Evolutionary conservation across 2,797 vertebrate species (phyloP), one percentile per base, ranked within the genome.

Genomic region (Enteromius thamalakanensis): DNA sequence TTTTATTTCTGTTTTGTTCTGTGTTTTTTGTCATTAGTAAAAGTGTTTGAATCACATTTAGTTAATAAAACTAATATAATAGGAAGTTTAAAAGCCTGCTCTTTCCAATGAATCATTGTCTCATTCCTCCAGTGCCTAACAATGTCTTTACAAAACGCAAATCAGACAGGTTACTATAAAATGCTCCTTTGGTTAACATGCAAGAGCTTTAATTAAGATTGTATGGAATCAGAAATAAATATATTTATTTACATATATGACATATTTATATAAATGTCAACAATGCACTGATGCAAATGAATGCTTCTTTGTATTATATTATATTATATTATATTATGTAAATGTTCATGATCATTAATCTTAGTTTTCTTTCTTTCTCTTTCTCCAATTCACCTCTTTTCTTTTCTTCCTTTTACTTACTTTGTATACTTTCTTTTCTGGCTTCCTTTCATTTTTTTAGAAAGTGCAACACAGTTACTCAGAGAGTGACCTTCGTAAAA

Each of bases 401-500:
- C 45, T 40, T 42, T 42, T 45, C 42, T 70, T n/a, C 14, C 19
- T 62, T 62, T 62, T 12, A 12, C 12, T 62, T 29, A 32, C 6
- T 8, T 64, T 32, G 2, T 17, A 1, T 32, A 64, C 6, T 32
- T 64, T 64, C 62, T 34, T 34, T 64, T 32, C 23, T 64, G 26
- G 29, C 26, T 32, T 64, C 15, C 45, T 68, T 80, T 40, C 76
- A 21, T 32, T 26, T 83, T 23, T 76, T 26, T 65, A 95, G 94
- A 89, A 84, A 34, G 88, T 69, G 4, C 80, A 88, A 8, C 80
- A 91, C 71, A 94, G 93, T 84, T 82, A 65, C 45, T 94, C 94
- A 0, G 94, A 95, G 83, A 88, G 88, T 26, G 92, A 94, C 75
- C 91, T 94, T 70, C 87, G n/a, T 49, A 83, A 89, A 64, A 85